A percentile compares a stretch with the other conserved stretches of the same genome.
phyloP scores from a whole-genome alignment of 92 coral and sea anemone genomes.

The Meandrina meandrites region DNA sequence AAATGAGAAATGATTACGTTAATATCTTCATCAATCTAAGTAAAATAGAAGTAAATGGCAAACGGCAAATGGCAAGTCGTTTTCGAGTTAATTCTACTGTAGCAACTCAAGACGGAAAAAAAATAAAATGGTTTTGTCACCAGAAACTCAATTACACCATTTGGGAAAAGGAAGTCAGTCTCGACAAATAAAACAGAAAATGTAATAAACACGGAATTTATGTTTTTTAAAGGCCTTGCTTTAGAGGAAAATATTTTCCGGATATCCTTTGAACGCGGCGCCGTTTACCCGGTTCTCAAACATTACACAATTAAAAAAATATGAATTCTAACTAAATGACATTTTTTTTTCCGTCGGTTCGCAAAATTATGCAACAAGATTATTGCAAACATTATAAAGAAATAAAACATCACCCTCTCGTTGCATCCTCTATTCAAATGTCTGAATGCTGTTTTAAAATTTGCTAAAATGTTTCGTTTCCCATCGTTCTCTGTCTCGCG shows the following conservation, averaged over 20 bases:
- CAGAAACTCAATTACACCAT: not conserved
- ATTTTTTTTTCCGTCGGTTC: not conserved
- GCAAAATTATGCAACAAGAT: not conserved
- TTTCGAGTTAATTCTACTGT: not conserved
- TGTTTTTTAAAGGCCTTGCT: not conserved
- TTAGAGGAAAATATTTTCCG: not conserved
- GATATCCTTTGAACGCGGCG: not conserved
- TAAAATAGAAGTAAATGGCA: not conserved
- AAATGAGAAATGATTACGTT: not conserved
- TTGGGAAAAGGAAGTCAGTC: not conserved
- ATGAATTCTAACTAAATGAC: not conserved
- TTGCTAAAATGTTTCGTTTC: too few species aligned
- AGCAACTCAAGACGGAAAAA: not conserved
- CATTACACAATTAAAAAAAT: not conserved
- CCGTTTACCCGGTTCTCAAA: not conserved
- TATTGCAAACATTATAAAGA: not conserved
- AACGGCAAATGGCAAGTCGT: not conserved
- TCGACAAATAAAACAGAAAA: not conserved
- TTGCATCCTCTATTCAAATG: too few species aligned
- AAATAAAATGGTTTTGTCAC: not conserved
- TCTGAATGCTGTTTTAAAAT: too few species aligned
- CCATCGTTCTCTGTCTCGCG: too few species aligned
- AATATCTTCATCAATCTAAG: not conserved
- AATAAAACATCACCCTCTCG: too few species aligned
- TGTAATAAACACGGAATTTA: conserved; percentile 3